Evolutionary conservation across 2,797 vertebrate species (phyloP).

Genomic region (Fringilla coelebs): DNA sequence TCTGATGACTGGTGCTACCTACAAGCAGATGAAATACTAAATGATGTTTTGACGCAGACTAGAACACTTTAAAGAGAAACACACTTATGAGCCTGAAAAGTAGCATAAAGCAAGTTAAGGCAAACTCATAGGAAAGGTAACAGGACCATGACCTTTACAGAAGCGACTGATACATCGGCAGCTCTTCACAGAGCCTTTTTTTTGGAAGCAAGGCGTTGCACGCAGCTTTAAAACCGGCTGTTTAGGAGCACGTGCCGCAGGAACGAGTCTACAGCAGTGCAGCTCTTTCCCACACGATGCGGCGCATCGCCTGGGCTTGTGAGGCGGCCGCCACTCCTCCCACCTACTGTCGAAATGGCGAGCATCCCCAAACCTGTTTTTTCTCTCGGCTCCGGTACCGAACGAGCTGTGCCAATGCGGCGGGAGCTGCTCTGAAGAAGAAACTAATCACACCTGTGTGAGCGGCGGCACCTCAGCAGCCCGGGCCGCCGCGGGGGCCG

Average conservation of each 20-base stretch:
- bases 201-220: background rate
- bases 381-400: background rate
- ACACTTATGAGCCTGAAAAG: background rate
- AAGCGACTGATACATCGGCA: background rate
- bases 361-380: background rate
- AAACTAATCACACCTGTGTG: background rate
- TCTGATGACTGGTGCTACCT: background rate
- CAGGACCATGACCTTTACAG: background rate
- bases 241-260: background rate
- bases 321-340: background rate
- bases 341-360: background rate
- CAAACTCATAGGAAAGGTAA: accelerated
- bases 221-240: background rate
- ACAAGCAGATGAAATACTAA: background rate
- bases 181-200: background rate
- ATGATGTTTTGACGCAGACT: background rate
- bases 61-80: background rate
- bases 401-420: background rate
- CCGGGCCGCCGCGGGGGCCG: background rate
- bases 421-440: background rate
- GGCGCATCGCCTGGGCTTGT: background rate
- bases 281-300: background rate
- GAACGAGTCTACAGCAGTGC: background rate
- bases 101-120: background rate
- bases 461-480: background rate